Evolutionary conservation across 2,888 invertebrate species (phyloP).

Genomic region (Serripes groenlandicus): DNA sequence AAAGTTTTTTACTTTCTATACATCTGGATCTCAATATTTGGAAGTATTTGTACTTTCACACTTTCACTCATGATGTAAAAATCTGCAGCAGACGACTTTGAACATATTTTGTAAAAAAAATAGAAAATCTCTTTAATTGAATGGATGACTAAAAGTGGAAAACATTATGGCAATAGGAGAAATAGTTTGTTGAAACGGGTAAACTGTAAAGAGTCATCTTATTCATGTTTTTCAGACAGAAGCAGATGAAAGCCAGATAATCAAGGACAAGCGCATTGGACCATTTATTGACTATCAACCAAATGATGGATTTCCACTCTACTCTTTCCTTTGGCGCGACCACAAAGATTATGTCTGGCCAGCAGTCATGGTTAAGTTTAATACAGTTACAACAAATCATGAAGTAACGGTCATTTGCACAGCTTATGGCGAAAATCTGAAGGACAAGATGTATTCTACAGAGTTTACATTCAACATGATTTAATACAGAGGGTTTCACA

Average conservation of each 20-base stretch:
- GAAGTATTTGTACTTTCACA: too few species aligned
- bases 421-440: conserved; percentile 72
- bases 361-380: conserved; percentile 74
- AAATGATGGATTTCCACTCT: conserved; percentile 63
- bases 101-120: too few species aligned
- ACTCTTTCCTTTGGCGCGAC: conserved; percentile 55
- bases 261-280: conserved; percentile 22
- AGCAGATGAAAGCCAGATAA: conserved; percentile 18
- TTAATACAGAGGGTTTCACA: too few species aligned
- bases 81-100: too few species aligned
- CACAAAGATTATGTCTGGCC: conserved; percentile 61
- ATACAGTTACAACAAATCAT: conserved; percentile 50
- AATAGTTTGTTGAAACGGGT: too few species aligned
- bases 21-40: too few species aligned
- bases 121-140: too few species aligned
- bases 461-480: conserved; percentile 48
- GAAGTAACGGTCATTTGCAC: conserved; percentile 67
- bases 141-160: too few species aligned
- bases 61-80: too few species aligned
- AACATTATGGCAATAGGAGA: too few species aligned
- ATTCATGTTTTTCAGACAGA: conserved; percentile 19
- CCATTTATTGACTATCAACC: conserved; percentile 61
- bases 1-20: too few species aligned
- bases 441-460: conserved; percentile 61
- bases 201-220: too few species aligned